Conservation (phyloP, 2,797 vertebrate genomes). For the Pseudotriccus pelzelni region DNA sequence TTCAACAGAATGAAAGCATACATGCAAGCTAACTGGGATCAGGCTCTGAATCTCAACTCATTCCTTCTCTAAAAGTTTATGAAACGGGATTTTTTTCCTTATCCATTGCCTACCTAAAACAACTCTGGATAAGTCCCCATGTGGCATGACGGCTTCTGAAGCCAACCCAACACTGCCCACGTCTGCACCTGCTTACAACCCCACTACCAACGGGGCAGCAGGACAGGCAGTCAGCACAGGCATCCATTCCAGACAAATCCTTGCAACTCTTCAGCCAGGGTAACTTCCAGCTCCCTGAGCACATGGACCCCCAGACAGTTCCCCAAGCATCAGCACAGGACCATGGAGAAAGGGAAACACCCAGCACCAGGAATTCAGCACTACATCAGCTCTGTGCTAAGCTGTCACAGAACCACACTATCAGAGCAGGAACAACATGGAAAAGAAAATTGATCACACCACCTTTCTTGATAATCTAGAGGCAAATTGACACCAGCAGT, state of each 20-base stretch:
- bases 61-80: not conserved
- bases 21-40: not conserved
- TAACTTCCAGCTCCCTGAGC: not conserved
- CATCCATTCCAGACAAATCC: not conserved
- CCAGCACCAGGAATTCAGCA: rapidly evolving
- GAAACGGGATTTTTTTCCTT: not conserved
- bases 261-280: not conserved
- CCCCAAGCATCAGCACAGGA: not conserved
- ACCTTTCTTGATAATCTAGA: not conserved
- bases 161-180: rapidly evolving
- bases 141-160: not conserved
- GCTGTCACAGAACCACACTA: rapidly evolving
- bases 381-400: not conserved
- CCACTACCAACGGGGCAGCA: not conserved
- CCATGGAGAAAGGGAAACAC: not conserved
- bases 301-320: not conserved
- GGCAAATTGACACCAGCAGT: not conserved
- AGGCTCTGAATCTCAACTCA: not conserved
- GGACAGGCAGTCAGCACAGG: not conserved
- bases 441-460: not conserved
- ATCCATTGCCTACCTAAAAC: not conserved
- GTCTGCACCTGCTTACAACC: not conserved
- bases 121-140: not conserved
- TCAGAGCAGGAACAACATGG: not conserved
- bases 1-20: not conserved